A percentile compares a stretch with the other conserved stretches of the same genome.
These are phyloP conservation scores for Coccyzus lansbergi DNA, from an alignment of 2,797 vertebrate species.

Conservation along the genomic window DNA sequence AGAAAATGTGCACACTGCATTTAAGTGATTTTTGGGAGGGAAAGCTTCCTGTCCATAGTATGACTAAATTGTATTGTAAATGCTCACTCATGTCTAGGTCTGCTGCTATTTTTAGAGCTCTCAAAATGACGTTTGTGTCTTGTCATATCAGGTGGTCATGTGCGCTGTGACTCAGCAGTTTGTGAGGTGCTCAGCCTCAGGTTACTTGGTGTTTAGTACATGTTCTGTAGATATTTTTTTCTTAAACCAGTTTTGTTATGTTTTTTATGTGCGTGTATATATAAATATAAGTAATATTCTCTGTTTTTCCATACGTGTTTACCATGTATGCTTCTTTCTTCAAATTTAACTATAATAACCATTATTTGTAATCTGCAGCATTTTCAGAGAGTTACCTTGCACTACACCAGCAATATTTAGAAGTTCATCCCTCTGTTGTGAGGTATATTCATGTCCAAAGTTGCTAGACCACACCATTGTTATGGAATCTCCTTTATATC, in stretches of 20 bases:
- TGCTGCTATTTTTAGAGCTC: not conserved
- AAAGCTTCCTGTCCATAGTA: not conserved
- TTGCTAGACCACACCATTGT: not conserved
- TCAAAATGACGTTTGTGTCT: not conserved
- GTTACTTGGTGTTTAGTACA: not conserved
- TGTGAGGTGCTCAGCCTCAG: not conserved
- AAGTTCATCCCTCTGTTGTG: not conserved
- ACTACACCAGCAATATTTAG: not conserved
- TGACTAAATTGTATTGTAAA: not conserved
- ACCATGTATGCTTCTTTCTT: not conserved
- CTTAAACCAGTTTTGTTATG: not conserved
- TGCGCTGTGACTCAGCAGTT: conserved; percentile 49
- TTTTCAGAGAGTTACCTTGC: not conserved
- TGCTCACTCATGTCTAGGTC: fast-evolving
- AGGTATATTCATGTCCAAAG: not conserved
- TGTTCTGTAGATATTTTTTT: not conserved
- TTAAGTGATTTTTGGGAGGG: not conserved
- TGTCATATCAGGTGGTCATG: not conserved
- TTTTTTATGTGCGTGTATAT: too few relatives aligned
- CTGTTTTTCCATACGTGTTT: not conserved
- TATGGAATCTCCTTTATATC: not conserved
- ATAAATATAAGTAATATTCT: not conserved
- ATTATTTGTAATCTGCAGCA: not conserved
- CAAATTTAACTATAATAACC: not conserved
- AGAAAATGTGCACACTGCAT: fast-evolving